A percentile compares a stretch with the other conserved stretches of the same genome.
Evolutionary conservation across 1,140 invertebrate genomes (phyloP).

Genomic region (Drosophila guanche): DNA sequence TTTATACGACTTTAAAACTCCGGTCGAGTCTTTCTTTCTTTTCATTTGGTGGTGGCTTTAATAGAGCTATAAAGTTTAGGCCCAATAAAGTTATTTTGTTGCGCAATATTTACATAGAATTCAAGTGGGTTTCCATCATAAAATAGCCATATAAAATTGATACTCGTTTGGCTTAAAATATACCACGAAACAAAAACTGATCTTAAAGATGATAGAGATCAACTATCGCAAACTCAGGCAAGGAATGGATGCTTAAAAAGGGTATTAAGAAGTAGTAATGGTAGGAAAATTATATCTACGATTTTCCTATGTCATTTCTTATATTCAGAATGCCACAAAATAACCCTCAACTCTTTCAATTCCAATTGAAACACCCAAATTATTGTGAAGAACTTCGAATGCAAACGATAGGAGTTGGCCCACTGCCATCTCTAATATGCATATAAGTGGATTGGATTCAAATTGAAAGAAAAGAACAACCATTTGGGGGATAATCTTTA

Average conservation of each 20-base stretch:
- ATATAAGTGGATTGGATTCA: constrained; percentile 27
- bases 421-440: constrained; percentile 21
- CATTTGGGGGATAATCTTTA: constrained; percentile 41
- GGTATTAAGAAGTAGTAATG: too few relatives aligned
- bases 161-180: constrained; percentile 28
- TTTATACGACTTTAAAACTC: constrained; percentile 23
- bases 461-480: constrained; percentile 29
- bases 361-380: too few relatives aligned
- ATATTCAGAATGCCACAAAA: too few relatives aligned
- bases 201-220: neutral
- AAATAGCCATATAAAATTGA: constrained; percentile 43
- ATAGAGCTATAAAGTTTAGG: constrained; percentile 68
- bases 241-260: too few relatives aligned
- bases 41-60: constrained; percentile 24
- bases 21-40: constrained; percentile 17
- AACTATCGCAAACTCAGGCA: constrained; percentile 3
- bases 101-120: constrained; percentile 73
- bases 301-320: too few relatives aligned
- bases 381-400: neutral
- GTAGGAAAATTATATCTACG: too few relatives aligned
- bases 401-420: neutral
- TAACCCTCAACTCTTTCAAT: too few relatives aligned
- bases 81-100: constrained; percentile 77
- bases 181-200: constrained; percentile 2
- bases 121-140: constrained; percentile 46